Percentiles rank a stretch among this genome's conserved stretches.
Conservation (phyloP, 2,113 vertebrate genomes). For the Stigmatopora argus region DNA sequence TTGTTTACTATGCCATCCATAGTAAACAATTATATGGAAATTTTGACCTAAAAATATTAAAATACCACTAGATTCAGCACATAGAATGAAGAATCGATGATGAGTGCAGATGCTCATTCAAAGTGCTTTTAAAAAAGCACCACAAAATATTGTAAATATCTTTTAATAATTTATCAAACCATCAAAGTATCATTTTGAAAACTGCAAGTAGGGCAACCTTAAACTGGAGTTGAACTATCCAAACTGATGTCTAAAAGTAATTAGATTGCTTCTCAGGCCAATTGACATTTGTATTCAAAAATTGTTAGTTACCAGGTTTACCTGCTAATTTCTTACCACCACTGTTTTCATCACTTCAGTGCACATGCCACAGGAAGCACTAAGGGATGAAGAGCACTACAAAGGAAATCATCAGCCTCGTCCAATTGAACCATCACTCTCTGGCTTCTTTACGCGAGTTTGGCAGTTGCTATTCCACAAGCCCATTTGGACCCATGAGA, state of each 20-base stretch:
- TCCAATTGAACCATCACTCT: slow-evolving; percentile 32
- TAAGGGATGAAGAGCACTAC: slow-evolving; percentile 47
- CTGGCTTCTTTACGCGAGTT: slow-evolving; percentile 55
- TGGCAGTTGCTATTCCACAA: slow-evolving; percentile 75
- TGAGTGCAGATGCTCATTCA: background rate
- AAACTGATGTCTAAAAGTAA: background rate
- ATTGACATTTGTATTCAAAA: background rate
- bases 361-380: slow-evolving; percentile 53
- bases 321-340: background rate
- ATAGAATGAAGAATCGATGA: background rate
- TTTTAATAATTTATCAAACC: slow-evolving; percentile 4
- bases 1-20: too few relatives aligned
- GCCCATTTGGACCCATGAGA: slow-evolving; percentile 72
- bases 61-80: background rate
- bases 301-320: background rate
- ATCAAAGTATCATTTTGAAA: background rate
- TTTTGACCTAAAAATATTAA: background rate
- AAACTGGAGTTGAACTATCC: background rate
- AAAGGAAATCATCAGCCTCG: slow-evolving; percentile 21
- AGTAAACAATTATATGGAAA: too few relatives aligned
- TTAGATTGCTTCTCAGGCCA: background rate
- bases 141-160: background rate
- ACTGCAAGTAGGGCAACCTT: background rate
- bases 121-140: too few relatives aligned
- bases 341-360: slow-evolving; percentile 50